phyloP scores from a whole-genome alignment of 2,113 vertebrate genomes.

The Phoxinus phoxinus region DNA sequence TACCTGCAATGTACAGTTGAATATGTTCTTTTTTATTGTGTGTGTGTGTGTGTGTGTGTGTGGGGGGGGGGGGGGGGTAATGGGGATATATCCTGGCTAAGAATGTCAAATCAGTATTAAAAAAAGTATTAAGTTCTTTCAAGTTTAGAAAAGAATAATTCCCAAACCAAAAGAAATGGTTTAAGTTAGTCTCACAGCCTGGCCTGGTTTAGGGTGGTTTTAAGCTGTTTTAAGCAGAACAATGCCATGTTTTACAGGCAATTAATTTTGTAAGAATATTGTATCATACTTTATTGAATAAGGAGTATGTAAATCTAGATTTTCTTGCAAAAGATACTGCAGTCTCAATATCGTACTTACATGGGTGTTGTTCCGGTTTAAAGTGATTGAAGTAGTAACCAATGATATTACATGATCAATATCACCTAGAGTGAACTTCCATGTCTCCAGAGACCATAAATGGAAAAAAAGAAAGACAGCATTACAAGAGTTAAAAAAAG shows the following conservation, averaged over 20 bases:
- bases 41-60: too few relatives aligned
- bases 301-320: neutral
- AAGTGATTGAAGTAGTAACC: neutral
- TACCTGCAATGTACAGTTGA: neutral
- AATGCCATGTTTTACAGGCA: neutral
- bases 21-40: too few relatives aligned
- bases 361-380: neutral
- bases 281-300: neutral
- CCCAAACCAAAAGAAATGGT: neutral
- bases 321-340: too few relatives aligned
- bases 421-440: neutral
- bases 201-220: neutral
- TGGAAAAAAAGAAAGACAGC: constrained; percentile 34
- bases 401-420: constrained; percentile 3
- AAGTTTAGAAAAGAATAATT: too few relatives aligned
- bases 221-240: neutral
- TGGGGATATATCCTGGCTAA: too few relatives aligned
- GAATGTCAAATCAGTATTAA: neutral
- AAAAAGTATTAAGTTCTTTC: neutral
- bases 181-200: neutral
- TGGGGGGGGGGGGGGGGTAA: too few relatives aligned
- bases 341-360: neutral
- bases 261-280: neutral
- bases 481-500: constrained; percentile 56
- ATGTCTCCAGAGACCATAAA: neutral